These are phyloP conservation scores for Phoebastria nigripes DNA, from an alignment of 2,797 vertebrate genomes.

Conservation along the genomic window DNA sequence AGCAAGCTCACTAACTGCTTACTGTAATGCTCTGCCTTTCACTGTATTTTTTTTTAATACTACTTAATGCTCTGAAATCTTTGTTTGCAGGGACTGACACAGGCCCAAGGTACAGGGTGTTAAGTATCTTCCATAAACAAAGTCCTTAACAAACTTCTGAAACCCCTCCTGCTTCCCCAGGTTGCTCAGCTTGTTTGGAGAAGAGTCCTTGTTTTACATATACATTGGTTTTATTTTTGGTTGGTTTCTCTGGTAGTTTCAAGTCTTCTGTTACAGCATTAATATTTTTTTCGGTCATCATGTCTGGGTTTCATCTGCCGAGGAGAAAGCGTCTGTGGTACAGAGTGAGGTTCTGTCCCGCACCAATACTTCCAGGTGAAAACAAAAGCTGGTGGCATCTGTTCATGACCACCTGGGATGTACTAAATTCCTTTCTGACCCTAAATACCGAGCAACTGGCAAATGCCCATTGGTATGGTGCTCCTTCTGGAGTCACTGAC, in stretches of 20 bases:
- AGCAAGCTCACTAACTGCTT: background rate
- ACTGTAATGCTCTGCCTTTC: background rate
- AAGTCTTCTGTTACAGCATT: background rate
- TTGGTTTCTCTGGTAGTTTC: background rate
- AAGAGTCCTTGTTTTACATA: background rate
- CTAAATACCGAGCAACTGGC: background rate
- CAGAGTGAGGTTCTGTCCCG: background rate
- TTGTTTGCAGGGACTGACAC: background rate
- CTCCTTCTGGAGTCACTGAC: background rate
- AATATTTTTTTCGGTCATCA: background rate
- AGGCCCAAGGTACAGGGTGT: background rate
- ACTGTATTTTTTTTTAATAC: background rate
- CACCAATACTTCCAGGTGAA: background rate
- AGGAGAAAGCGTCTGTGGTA: background rate
- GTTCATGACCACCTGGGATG: background rate
- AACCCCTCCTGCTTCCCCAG: background rate
- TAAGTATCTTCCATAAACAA: background rate
- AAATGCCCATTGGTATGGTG: background rate
- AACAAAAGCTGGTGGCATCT: background rate
- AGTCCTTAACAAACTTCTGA: background rate
- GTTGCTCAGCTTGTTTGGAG: background rate
- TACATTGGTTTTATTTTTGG: background rate
- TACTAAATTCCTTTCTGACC: background rate
- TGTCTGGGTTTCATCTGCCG: background rate
- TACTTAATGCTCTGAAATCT: background rate